Evolutionary conservation across 2,888 invertebrate genomes (phyloP), one percentile per base, ranked within the genome.

Genomic region (Teleogryllus oceanicus): DNA sequence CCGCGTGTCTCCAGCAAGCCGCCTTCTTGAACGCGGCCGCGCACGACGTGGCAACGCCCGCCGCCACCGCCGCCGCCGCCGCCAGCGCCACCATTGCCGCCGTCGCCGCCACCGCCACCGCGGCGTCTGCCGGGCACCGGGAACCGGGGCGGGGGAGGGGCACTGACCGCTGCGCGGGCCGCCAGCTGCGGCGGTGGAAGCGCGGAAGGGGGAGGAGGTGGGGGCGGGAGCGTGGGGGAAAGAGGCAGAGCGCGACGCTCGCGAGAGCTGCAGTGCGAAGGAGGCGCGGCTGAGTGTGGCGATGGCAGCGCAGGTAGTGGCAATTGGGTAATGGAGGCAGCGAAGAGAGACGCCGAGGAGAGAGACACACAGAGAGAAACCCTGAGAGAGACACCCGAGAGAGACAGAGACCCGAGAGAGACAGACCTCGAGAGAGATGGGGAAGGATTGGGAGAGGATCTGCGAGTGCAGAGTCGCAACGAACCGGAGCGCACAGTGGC

Each of bases 31-130:
- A 13, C 62, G 62, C 62, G n/a, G n/a, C 62, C 62, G 62, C 62
- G 62, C 62, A 62, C 62, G 4, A 62, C 62, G 62, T 62, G 62
- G 62, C 62, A 62, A 62, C 62, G 62, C 62, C 62, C 62, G 62
- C 62, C 62, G n/a, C 62, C 62, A 8, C 37, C n/a, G 11, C 4
- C n/a, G n/a, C 62, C 62, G 62, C 62, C 62, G 12, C 16, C 13
- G n/a, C 16, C 62, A 13, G 1, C 62, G 13, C 13, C 62, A 13
- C n/a, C 16, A 13, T 11, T 3, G 10, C 62, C 16, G 16, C 62
- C 62, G 51, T 16, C 51, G 16, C 51, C 16, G 62, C 4, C 13
- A 4, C 62, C 16, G 16, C 62, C 62, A 62, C 62, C 62, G n/a
- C 13, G 4, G 62, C 62, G 16, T 13, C 62, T n/a, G n/a, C 62